Percentiles rank a stretch among this genome's conserved stretches.
Evolutionary conservation across 2,888 invertebrate genomes (phyloP).

Genomic region (Didymodactylos carnosus): DNA sequence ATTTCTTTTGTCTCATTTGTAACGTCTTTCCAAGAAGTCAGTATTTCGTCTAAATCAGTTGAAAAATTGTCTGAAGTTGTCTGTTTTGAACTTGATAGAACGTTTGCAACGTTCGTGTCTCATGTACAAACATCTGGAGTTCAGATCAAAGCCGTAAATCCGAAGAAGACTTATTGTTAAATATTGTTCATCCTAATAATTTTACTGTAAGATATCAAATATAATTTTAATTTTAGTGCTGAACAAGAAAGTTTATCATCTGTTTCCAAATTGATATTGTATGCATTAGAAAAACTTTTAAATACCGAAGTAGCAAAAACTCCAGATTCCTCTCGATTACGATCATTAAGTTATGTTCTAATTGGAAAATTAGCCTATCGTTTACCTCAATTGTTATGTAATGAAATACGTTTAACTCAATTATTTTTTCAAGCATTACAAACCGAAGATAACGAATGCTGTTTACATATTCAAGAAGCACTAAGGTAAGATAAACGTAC

Average conservation of each 20-base stretch:
- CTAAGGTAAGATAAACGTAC: constrained; percentile 35
- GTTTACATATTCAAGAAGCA: constrained; percentile 48
- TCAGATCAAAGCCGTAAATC: too few species aligned
- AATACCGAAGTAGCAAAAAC: neutral
- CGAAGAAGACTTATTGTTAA: too few species aligned
- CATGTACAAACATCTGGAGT: too few species aligned
- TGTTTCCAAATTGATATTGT: neutral
- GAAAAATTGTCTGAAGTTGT: too few species aligned
- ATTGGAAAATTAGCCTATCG: constrained; percentile 46
- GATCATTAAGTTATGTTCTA: constrained; percentile 51
- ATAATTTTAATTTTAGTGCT: neutral
- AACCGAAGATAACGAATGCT: constrained; percentile 37
- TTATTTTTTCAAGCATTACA: constrained; percentile 33
- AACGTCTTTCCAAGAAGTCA: too few species aligned
- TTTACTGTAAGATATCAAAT: constrained; percentile 17
- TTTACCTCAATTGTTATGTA: constrained; percentile 44
- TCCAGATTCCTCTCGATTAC: constrained; percentile 36
- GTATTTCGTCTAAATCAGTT: too few species aligned
- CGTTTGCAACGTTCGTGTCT: too few species aligned
- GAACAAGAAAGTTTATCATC: neutral
- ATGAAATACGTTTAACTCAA: constrained; percentile 44
- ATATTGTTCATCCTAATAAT: neutral
- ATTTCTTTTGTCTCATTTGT: too few species aligned
- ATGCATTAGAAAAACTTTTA: neutral
- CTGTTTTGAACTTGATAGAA: too few species aligned